Evolutionary conservation across 1,140 invertebrate species (phyloP), one percentile per base, ranked within the genome.

Genomic region (Popillia japonica): DNA sequence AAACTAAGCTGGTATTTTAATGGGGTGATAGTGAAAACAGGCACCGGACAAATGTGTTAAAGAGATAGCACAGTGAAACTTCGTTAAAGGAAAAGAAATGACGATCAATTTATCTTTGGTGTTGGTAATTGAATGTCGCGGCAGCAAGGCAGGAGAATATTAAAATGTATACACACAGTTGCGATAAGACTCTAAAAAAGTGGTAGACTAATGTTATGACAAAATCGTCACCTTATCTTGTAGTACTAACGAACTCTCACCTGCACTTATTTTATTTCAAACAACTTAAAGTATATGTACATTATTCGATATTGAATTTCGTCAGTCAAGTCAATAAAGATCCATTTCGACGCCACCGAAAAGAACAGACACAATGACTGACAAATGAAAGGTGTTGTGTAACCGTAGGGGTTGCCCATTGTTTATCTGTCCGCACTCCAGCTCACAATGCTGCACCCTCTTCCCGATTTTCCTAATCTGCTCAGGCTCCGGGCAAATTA

Each of bases 321-420:
- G n/a, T n/a, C n/a, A n/a, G n/a, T n/a, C n/a, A n/a, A n/a, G n/a
- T n/a, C n/a, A n/a, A n/a, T n/a, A n/a, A n/a, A n/a, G n/a, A n/a
- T n/a, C n/a, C n/a, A n/a, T n/a, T n/a, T 64, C 22, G 61, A 20
- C 17, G 17, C 3, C 61, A 64, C 23, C 61, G 61, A 64, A 64
- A 64, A 64, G 61, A 64, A 64, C 61, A 64, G 61, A n/a, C n/a
- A 64, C 61, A 64, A 64, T 64, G 61, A 64, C 17, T 64, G 61
- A 64, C 61, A 64, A 64, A 64, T 64, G 61, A 64, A 64, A 64
- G 61, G 61, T 64, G 61, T 64, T 64, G 61, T 17, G 61, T 64
- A 64, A 64, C 61, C 61, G 17, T n/a, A 22, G 61, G 61, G 61
- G 61, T 22, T 64, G 17, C 10, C 61, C 17, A 64, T 64, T 64